Percentiles rank a stretch among this genome's conserved stretches.
phyloP scores from a whole-genome alignment of 2,797 vertebrate genomes.

The Enteromius mattozi region DNA sequence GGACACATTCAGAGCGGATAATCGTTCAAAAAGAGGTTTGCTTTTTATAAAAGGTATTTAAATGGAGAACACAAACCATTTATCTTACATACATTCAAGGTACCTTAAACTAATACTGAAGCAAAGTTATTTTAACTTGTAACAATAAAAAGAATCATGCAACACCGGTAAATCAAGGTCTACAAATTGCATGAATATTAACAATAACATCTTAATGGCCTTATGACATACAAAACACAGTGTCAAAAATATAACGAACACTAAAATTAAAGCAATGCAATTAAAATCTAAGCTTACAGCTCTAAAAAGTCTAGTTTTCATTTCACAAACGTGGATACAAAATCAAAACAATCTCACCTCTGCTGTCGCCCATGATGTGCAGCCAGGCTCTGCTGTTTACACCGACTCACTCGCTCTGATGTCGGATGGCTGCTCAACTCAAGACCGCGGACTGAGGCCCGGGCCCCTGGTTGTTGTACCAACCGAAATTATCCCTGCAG shows the following conservation, averaged over 20 bases:
- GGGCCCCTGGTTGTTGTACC: constrained; percentile 64
- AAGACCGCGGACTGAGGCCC: constrained; percentile 83
- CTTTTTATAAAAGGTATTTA: not conserved
- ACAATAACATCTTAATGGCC: not conserved
- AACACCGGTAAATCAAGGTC: not conserved
- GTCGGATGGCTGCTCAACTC: constrained; percentile 71
- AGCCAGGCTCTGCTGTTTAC: constrained; percentile 52
- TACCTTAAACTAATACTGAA: not conserved
- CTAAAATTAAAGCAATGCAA: not conserved
- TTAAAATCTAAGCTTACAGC: not conserved
- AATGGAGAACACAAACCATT: not conserved
- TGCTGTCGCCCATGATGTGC: constrained; percentile 81
- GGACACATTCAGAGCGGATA: no score
- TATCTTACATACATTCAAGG: not conserved
- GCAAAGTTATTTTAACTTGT: no score
- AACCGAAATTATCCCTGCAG: constrained; percentile 15
- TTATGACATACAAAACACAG: not conserved
- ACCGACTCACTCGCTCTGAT: constrained; percentile 57
- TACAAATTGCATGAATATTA: not conserved
- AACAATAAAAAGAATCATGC: not conserved
- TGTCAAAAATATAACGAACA: not conserved
- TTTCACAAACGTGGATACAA: not conserved
- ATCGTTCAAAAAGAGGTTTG: not conserved
- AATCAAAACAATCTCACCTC: constrained; percentile 72
- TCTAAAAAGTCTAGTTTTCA: not conserved